phyloP scores from a whole-genome alignment of 2,888 invertebrate species.

The Esperia sulphurella region DNA sequence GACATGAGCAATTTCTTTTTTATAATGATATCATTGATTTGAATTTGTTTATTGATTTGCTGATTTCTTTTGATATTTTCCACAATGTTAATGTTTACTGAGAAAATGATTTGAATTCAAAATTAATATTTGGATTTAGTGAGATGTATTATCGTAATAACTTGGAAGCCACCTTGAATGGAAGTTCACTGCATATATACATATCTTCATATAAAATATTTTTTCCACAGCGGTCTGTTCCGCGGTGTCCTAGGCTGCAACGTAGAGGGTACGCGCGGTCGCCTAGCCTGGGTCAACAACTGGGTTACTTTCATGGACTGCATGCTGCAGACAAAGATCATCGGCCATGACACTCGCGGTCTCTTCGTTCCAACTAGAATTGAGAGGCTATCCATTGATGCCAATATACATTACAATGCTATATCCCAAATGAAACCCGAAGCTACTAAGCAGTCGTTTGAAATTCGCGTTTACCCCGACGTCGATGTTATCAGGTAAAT shows the following conservation, averaged over 20 bases:
- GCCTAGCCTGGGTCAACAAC: slow-evolving; percentile 86
- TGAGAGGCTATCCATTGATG: slow-evolving; percentile 84
- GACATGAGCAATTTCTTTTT: too few species aligned
- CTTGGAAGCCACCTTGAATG: too few species aligned
- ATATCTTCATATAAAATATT: slow-evolving; percentile 22
- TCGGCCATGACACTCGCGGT: slow-evolving; percentile 83
- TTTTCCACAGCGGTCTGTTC: slow-evolving; percentile 73
- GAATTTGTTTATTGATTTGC: too few species aligned
- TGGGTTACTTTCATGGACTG: slow-evolving; percentile 95
- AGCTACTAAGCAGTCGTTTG: slow-evolving; percentile 61
- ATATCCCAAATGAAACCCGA: slow-evolving; percentile 69
- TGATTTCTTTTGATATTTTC: too few species aligned
- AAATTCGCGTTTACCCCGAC: slow-evolving; percentile 68
- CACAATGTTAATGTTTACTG: too few species aligned
- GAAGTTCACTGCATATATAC: too few species aligned
- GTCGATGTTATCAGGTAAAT: slow-evolving; percentile 69
- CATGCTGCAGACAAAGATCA: slow-evolving; percentile 89
- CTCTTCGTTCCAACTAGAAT: slow-evolving; percentile 88
- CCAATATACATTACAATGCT: slow-evolving; percentile 78
- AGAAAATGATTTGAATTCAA: too few species aligned
- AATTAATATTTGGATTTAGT: too few species aligned
- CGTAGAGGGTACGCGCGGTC: slow-evolving; percentile 70
- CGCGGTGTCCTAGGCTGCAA: slow-evolving; percentile 79
- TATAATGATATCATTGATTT: too few species aligned
- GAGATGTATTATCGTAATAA: too few species aligned